Evolutionary conservation across 1,140 invertebrate species (phyloP), one percentile per base, ranked within the genome.

Genomic region (Phymastichus coffea): DNA sequence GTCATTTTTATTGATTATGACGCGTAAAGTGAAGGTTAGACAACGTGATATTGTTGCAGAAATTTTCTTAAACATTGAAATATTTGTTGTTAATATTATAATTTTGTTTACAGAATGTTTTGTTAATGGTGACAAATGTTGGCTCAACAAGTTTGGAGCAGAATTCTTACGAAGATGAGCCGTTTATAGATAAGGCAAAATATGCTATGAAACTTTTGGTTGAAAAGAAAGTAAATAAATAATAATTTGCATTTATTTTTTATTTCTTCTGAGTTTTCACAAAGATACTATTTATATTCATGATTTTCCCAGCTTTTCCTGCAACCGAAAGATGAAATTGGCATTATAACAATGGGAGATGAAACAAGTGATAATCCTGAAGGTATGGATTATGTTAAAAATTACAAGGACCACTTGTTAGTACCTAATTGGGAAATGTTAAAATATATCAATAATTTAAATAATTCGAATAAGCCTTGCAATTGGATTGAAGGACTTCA

Each of bases 281-380:
- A 25, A 19, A 19, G 15, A 8, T 12, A 47, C 4, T n/a, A 44
- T 44, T 19, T 2, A 4, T 9, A 17, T 22, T 6, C 12, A 25
- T 37, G 38, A 38, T 25, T 35, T 41, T 35, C 26, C 1, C n/a
- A 74, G 67, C 71, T 71, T 28, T 71, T 71, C 51, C 14, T 71
- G 19, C 49, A 63, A 22, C 66, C 63, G 4, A 67, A 70, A 20
- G 70, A 71, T 63, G 70, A 74, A 60, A 20, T 72, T 51, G 68
- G 65, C 12, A 59, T 72, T 30, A 61, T 73, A 41, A 41, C 71
- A 25, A 71, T 71, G 66, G 69, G 70, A 14, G 66, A 63, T 1
- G 25, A 57, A 19, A 17, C 20, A 2, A 63, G 28, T 46, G 38
- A 43, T 23, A 65, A 63, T 41, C 3, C 35, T 33, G 25, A 38